Base-by-base conservation (phyloP, 1,140 invertebrate genomes). In the Eumeta japonica region DNA sequence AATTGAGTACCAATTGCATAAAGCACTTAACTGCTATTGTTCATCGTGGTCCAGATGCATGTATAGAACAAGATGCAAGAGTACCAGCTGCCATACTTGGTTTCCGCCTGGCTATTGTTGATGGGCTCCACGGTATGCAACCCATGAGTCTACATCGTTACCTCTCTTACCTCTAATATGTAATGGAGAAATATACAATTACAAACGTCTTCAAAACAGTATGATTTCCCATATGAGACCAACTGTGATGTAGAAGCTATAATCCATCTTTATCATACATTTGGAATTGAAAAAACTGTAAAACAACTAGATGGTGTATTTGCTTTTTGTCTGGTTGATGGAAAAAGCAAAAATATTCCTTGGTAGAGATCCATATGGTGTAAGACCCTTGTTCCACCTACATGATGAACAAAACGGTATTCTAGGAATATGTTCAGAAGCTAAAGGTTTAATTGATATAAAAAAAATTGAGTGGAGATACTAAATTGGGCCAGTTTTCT, bases 151-250 rank as follows among this genome's bases (percentile, higher is more conserved):
- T 87, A 3, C 79, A 81, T 43, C 78, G 48, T 85, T 82, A 63
- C 85, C 86, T 9, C 72, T 81, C 45, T 50, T 81, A 0, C 79
- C 81, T 40, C 55, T 89, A 11, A 71, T 90, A 7, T 92, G 89
- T 60, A 93, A 94, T 57, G 90, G 90, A 20, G 90, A 92, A 79
- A 83, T 93, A 40, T 94, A 92, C 65, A 92, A 92, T 68, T 86
- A 70, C 50, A 81, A 85, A 65, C 52, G 63, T 28, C 46, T 77
- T 3, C 53, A 62, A 46, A 58, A 10, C 57, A 75, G 46, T 59
- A 58, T 35, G 48, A 64, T 10, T 75, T 68, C 37, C 50, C 60
- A 9, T 89, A 87, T 47, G 79, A 81, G 42, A 89, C 88, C 0
- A 81, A 82, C 48, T 88, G 87, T 53, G 89, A 91, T 50, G 84